Percentiles rank a stretch among this genome's conserved stretches.
Conservation (phyloP, 2,888 invertebrate species). For the Arrhopalites spinosus region DNA sequence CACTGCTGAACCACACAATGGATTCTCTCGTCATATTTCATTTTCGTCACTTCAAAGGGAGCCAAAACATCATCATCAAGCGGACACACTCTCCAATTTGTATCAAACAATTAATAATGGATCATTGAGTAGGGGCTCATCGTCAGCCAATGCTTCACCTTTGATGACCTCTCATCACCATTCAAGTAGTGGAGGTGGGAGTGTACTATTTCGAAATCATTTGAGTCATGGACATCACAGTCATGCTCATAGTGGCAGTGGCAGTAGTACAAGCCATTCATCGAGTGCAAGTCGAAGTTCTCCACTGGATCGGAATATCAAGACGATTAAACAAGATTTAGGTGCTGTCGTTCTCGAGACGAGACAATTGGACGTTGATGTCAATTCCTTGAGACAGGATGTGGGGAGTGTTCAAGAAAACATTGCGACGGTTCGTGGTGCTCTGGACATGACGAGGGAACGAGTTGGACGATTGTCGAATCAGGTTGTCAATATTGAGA, state of each 20-base stretch:
- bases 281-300: neutral
- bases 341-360: constrained; percentile 46
- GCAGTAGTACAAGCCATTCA: neutral
- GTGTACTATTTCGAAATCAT: neutral
- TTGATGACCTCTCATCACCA: constrained; percentile 35
- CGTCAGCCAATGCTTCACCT: constrained; percentile 49
- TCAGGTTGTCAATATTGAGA: constrained; percentile 48
- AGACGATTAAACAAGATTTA: constrained; percentile 45
- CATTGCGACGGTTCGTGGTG: constrained; percentile 46
- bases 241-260: neutral
- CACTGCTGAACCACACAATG: constrained; percentile 45
- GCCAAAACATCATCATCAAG: neutral
- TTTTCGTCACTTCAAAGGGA: constrained; percentile 46
- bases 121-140: constrained; percentile 23
- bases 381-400: constrained; percentile 47
- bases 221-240: neutral
- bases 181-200: neutral
- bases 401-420: constrained; percentile 51
- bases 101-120: constrained; percentile 12
- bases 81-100: neutral
- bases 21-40: constrained; percentile 36
- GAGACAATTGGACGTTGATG: constrained; percentile 46
- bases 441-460: constrained; percentile 45
- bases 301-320: constrained; percentile 8
- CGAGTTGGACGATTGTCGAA: constrained; percentile 43